Conservation (phyloP, 2,113 vertebrate species). For the Thymallus thymallus region DNA sequence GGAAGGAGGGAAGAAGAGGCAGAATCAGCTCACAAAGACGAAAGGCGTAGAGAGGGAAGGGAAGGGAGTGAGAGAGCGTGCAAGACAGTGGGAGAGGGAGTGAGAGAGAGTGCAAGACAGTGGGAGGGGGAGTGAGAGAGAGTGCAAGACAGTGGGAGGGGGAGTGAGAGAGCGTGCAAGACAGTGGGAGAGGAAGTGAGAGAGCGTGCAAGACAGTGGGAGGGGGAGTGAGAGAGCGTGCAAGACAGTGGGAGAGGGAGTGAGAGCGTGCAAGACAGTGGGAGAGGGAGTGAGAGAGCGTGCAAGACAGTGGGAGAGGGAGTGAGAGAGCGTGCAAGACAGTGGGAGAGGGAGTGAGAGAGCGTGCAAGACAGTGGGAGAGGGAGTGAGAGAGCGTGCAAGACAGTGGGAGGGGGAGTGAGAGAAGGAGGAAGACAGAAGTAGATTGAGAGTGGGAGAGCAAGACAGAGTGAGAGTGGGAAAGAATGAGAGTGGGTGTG, state of each 20-base stretch:
- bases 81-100: no score
- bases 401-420: background rate
- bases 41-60: background rate
- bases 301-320: background rate
- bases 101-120: background rate
- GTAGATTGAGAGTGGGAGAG: background rate
- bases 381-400: background rate
- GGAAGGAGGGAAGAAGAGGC: background rate
- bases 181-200: background rate
- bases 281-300: background rate
- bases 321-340: background rate
- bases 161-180: background rate
- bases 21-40: background rate
- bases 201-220: no score
- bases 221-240: background rate
- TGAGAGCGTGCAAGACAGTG: no score
- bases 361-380: background rate
- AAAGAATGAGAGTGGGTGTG: no score
- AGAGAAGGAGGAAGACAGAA: constrained; percentile 1
- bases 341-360: background rate
- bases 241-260: background rate
- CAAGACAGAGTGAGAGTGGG: background rate
- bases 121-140: background rate
- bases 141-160: background rate
- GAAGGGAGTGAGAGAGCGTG: no score